Evolutionary conservation across 1,140 invertebrate genomes (phyloP).

Genomic region (Pachypsylla venusta): DNA sequence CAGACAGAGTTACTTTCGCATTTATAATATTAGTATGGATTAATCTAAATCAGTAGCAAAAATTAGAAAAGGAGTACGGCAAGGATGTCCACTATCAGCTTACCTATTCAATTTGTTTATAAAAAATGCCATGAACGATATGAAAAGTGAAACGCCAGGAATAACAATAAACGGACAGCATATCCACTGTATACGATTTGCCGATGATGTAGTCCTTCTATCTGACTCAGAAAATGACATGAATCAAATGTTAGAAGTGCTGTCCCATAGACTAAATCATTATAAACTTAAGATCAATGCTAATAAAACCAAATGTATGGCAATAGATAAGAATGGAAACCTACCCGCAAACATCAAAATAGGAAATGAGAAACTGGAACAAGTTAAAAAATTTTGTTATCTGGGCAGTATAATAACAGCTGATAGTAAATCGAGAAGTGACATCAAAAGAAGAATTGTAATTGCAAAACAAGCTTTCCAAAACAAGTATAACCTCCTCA

Average conservation of each 20-base stretch:
- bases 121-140: slow-evolving; percentile 13
- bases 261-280: background rate
- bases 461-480: slow-evolving; percentile 11
- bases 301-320: slow-evolving; percentile 12
- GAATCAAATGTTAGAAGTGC: slow-evolving; percentile 12
- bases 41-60: slow-evolving; percentile 6
- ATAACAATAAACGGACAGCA: slow-evolving; percentile 10
- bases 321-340: slow-evolving; percentile 9
- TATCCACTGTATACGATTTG: slow-evolving; percentile 13
- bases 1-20: too few relatives aligned
- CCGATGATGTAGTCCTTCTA: slow-evolving; percentile 12
- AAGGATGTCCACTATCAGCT: slow-evolving; percentile 18
- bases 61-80: slow-evolving; percentile 14
- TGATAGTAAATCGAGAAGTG: slow-evolving; percentile 10
- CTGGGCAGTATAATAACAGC: slow-evolving; percentile 8
- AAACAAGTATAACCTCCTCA: slow-evolving; percentile 8
- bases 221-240: slow-evolving; percentile 10
- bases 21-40: slow-evolving; percentile 14
- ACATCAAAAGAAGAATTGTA: slow-evolving; percentile 12
- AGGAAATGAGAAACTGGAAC: background rate
- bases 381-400: background rate
- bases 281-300: slow-evolving; percentile 15
- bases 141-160: slow-evolving; percentile 9
- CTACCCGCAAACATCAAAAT: background rate
- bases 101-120: slow-evolving; percentile 19